A percentile compares a stretch with the other conserved stretches of the same genome.
phyloP scores from a whole-genome alignment of 1,140 invertebrate genomes.

The Pseudoatta argentina region DNA sequence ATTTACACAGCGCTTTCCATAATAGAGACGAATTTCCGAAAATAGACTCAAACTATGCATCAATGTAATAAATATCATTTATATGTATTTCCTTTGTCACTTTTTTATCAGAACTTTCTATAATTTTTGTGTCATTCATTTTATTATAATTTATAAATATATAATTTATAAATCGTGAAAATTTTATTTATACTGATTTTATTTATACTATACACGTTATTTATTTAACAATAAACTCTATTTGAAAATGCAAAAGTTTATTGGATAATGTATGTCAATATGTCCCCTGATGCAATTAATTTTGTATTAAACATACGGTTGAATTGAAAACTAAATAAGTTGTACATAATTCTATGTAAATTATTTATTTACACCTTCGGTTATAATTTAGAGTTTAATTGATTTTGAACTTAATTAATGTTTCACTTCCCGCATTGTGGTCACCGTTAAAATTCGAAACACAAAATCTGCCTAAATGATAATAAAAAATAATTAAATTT shows the following conservation, averaged over 20 bases:
- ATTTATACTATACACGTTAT: no score
- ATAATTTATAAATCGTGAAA: not conserved
- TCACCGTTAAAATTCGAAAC: conserved; percentile 12
- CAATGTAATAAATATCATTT: not conserved
- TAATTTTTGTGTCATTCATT: not conserved
- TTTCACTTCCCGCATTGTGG: conserved; percentile 17
- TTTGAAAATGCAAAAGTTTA: not conserved
- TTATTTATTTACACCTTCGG: conserved; percentile 26
- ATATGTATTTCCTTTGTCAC: not conserved
- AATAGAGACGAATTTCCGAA: conserved; percentile 33
- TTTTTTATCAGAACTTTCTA: not conserved
- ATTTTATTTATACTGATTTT: not conserved
- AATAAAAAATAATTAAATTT: not conserved
- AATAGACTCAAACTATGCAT: not conserved
- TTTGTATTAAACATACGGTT: not conserved
- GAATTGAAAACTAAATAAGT: conserved; percentile 3
- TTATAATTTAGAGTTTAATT: conserved; percentile 45
- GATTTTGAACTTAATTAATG: conserved; percentile 51
- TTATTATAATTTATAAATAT: not conserved
- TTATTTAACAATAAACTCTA: not conserved
- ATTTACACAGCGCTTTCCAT: not conserved
- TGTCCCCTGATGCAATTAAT: not conserved
- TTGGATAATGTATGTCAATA: not conserved
- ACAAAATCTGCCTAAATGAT: not conserved
- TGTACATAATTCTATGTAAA: conserved; percentile 28